Percentiles rank a stretch among this genome's conserved stretches.
Conservation (phyloP, 2,113 vertebrate genomes). For the Colistium nudipinnis region DNA sequence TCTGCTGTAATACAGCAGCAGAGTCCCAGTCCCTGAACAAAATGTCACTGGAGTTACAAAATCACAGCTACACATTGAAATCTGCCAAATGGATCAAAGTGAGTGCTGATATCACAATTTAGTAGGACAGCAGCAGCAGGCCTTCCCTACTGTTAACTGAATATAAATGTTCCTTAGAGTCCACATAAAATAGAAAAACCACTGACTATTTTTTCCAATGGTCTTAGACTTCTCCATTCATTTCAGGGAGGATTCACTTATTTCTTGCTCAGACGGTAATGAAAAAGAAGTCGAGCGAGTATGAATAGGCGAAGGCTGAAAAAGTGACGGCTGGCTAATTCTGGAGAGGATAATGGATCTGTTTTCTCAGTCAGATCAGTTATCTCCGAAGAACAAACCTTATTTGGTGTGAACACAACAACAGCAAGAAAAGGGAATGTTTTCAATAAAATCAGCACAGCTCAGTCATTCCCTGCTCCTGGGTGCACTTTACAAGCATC, state of each 20-base stretch:
- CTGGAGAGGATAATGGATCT: constrained; percentile 8
- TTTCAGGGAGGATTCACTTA: constrained; percentile 11
- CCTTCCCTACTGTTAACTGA: neutral
- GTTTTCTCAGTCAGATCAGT: constrained; percentile 18
- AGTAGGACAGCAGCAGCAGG: neutral
- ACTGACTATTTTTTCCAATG: neutral
- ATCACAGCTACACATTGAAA: neutral
- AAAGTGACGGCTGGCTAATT: neutral
- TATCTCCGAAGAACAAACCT: constrained; percentile 26
- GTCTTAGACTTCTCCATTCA: constrained; percentile 15
- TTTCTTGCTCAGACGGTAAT: constrained; percentile 14
- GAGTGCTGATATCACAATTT: neutral
- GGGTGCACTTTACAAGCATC: constrained; percentile 27
- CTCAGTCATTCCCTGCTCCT: constrained; percentile 5
- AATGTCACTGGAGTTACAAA: neutral
- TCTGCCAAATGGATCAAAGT: neutral
- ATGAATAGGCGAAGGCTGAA: constrained; percentile 11
- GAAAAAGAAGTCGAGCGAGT: neutral
- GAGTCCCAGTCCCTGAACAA: neutral
- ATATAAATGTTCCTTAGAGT: neutral
- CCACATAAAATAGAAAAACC: neutral
- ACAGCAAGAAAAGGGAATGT: neutral
- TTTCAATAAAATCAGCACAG: constrained; percentile 37
- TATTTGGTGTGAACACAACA: constrained; percentile 14
- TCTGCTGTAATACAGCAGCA: neutral